These are phyloP conservation scores for Porites australiensis DNA, from an alignment of 64 coral and sea anemone genomes.

Conservation along the genomic window DNA sequence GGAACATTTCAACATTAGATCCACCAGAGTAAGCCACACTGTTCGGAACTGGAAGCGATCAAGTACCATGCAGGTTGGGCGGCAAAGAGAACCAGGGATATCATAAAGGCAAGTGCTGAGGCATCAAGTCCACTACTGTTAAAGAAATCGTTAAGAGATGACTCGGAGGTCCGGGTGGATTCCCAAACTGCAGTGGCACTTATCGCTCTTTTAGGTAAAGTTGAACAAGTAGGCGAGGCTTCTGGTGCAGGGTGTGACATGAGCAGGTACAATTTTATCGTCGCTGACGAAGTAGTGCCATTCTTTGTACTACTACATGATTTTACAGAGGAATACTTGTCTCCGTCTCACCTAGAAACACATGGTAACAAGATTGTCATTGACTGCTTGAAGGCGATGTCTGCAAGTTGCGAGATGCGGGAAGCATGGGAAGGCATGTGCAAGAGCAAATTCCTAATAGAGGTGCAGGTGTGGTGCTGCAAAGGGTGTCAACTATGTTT, in stretches of 20 bases:
- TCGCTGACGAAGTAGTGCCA: slow-evolving; percentile 24
- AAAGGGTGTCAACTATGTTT: slow-evolving; percentile 25
- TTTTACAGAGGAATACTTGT: slow-evolving; percentile 19
- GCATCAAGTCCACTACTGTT: slow-evolving; percentile 23
- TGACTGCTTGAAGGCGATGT: slow-evolving; percentile 48
- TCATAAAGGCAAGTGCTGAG: slow-evolving; percentile 35
- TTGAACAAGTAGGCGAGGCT: neutral
- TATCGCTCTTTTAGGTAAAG: slow-evolving; percentile 1
- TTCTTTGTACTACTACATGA: slow-evolving; percentile 33
- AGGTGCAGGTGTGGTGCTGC: slow-evolving; percentile 39
- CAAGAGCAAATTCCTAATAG: slow-evolving; percentile 39
- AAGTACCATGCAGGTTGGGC: slow-evolving; percentile 49
- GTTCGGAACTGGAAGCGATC: slow-evolving; percentile 44
- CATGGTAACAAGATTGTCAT: slow-evolving; percentile 45
- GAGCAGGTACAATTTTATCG: slow-evolving; percentile 31
- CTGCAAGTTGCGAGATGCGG: slow-evolving; percentile 25
- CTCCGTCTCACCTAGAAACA: neutral
- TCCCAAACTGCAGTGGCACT: neutral
- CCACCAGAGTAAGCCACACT: slow-evolving; percentile 13
- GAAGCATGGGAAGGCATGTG: slow-evolving; percentile 8
- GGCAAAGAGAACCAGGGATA: slow-evolving; percentile 47
- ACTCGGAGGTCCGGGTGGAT: slow-evolving; percentile 16
- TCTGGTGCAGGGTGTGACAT: neutral
- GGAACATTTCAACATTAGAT: neutral
- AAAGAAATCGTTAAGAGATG: slow-evolving; percentile 23